Evolutionary conservation across 2,113 vertebrate genomes (phyloP).

Genomic region (Odocoileus virginianus): DNA sequence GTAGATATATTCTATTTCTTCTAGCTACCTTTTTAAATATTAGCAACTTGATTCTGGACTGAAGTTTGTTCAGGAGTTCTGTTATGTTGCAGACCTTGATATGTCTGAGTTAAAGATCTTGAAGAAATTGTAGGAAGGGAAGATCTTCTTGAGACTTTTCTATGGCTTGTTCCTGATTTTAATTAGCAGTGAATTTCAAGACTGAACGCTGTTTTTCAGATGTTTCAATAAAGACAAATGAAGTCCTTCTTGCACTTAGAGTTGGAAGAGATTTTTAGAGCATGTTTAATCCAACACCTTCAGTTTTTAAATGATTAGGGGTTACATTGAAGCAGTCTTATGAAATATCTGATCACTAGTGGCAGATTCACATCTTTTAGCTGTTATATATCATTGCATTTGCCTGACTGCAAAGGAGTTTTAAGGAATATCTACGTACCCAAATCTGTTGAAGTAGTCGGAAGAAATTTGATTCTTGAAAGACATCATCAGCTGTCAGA

Average conservation of each 20-base stretch:
- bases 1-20: background rate
- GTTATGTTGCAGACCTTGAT: background rate
- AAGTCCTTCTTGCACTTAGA: background rate
- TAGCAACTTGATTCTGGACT: background rate
- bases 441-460: background rate
- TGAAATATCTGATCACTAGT: background rate
- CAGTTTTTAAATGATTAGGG: background rate
- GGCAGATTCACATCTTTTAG: background rate
- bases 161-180: background rate
- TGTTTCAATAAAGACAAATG: background rate
- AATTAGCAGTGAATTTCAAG: constrained; percentile 8
- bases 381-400: background rate
- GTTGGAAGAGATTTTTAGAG: background rate
- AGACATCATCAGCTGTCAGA: background rate
- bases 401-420: background rate
- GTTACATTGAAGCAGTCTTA: background rate
- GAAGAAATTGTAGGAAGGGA: background rate
- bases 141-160: background rate
- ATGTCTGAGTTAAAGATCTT: background rate
- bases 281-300: background rate
- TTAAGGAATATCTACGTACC: background rate
- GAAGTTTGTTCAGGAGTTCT: background rate
- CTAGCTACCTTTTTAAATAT: background rate
- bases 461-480: background rate
- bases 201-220: background rate